Conservation (phyloP, 2,797 vertebrate species). For the Smutsia temminckii region DNA sequence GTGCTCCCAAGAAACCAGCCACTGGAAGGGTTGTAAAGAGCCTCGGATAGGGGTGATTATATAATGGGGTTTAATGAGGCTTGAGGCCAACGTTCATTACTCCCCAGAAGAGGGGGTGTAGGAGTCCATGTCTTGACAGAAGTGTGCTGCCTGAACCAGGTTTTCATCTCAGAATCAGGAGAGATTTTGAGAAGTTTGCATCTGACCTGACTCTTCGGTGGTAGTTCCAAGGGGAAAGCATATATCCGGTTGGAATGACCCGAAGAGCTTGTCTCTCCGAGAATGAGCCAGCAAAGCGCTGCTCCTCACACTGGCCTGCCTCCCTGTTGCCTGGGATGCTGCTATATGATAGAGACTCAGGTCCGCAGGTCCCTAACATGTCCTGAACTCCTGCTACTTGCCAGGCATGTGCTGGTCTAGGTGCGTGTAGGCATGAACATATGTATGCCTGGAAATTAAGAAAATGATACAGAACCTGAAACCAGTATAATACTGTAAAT, state of each 20-base stretch:
- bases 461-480: neutral
- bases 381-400: neutral
- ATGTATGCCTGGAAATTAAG: neutral
- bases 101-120: neutral
- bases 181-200: neutral
- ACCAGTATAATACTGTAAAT: too few species aligned
- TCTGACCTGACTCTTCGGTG: neutral
- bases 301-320: rapidly evolving
- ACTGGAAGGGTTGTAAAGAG: conserved; percentile 24
- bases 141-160: neutral
- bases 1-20: neutral
- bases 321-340: neutral
- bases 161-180: neutral
- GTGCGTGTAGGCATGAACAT: neutral
- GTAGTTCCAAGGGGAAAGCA: neutral
- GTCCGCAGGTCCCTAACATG: neutral
- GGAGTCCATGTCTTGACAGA: neutral
- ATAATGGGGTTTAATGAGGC: conserved; percentile 73
- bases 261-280: neutral
- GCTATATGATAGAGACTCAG: neutral
- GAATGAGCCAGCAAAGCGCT: neutral
- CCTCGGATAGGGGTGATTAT: conserved; percentile 45
- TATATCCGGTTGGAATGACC: neutral
- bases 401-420: neutral
- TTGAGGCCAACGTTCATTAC: conserved; percentile 67